Evolutionary conservation across 2,888 invertebrate species (phyloP).

Genomic region (Monochamus alternatus): DNA sequence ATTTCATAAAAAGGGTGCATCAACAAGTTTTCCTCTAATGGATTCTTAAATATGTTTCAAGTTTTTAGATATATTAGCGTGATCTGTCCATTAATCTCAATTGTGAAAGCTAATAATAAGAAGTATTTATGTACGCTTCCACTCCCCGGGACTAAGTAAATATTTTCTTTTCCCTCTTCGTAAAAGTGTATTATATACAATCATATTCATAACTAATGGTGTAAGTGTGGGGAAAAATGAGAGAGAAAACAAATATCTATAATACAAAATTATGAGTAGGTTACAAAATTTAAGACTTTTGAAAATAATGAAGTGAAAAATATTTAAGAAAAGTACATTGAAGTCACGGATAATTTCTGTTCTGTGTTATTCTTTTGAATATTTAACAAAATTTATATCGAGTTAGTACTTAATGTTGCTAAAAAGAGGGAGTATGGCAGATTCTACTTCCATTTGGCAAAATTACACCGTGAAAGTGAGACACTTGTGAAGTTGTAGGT

Average conservation of each 20-base stretch:
- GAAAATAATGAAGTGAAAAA: too few species aligned
- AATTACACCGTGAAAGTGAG: too few species aligned
- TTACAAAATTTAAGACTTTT: too few species aligned
- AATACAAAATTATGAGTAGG: too few species aligned
- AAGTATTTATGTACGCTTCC: slow-evolving; percentile 1
- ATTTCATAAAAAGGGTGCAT: background rate
- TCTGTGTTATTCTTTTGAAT: too few species aligned
- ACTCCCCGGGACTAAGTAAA: background rate
- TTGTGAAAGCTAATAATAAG: background rate
- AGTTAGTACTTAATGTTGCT: too few species aligned
- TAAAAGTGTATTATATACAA: background rate
- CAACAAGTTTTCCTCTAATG: slow-evolving; percentile 3
- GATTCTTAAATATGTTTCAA: slow-evolving; percentile 7
- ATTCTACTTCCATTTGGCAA: too few species aligned
- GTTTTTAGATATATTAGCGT: background rate
- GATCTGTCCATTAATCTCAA: background rate
- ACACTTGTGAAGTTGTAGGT: too few species aligned
- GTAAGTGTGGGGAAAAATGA: background rate
- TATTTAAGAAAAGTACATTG: too few species aligned
- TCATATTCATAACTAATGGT: background rate
- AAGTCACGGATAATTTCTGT: too few species aligned
- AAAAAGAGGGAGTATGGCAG: too few species aligned
- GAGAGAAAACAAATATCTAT: background rate
- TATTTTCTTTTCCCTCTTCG: slow-evolving; percentile 3
- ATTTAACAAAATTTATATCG: too few species aligned